Conservation (phyloP, 1,140 invertebrate genomes). For the Dolichoris vasculosae region DNA sequence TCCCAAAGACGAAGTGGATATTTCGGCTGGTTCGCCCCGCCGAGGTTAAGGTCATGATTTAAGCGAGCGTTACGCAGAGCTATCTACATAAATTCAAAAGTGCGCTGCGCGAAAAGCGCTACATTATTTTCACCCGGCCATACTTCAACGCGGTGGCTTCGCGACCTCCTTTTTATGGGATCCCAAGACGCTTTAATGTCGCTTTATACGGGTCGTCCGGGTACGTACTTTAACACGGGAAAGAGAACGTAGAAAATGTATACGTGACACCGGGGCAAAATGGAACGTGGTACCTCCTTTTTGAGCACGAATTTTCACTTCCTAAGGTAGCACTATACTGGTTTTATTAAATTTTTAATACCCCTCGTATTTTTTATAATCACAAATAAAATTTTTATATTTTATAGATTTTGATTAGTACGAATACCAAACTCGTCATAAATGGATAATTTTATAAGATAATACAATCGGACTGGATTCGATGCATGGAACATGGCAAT, state of each 20-base stretch:
- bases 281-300: too few relatives aligned
- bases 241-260: not conserved
- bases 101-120: slow-evolving; percentile 52
- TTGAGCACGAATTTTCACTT: not conserved
- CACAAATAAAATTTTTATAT: not conserved
- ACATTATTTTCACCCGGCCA: slow-evolving; percentile 63
- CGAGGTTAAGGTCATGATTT: slow-evolving; percentile 61
- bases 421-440: too few relatives aligned
- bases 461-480: too few relatives aligned
- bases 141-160: slow-evolving; percentile 56
- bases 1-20: slow-evolving; percentile 30
- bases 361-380: slow-evolving; percentile 36
- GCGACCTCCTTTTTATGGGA: slow-evolving; percentile 58
- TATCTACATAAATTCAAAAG: slow-evolving; percentile 64
- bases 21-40: not conserved
- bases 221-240: not conserved
- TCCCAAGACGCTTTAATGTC: slow-evolving; percentile 62
- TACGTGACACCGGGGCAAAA: not conserved
- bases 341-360: not conserved
- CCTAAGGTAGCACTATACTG: not conserved
- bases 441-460: too few relatives aligned
- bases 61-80: slow-evolving; percentile 50
- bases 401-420: not conserved
- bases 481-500: too few relatives aligned
- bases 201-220: slow-evolving; percentile 57